Base-by-base conservation (phyloP, 1,140 invertebrate genomes). In the Diorhabda sublineata region DNA sequence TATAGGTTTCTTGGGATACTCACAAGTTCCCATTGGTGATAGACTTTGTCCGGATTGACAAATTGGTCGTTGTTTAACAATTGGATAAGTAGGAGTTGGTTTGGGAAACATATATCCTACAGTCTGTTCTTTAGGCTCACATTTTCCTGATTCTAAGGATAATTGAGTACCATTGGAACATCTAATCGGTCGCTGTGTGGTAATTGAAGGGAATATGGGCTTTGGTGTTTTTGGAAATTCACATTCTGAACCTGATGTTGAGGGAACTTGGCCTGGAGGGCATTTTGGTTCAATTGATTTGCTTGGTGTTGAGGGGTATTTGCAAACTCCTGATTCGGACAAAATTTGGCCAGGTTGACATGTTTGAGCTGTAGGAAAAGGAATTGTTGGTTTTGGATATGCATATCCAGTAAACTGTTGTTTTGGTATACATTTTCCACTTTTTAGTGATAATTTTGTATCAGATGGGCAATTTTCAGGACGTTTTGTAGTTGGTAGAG, bases 101-200 rank as follows among this genome's bases (percentile, higher is more conserved):
- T 68, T 61, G 4, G 59, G 56, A 42, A 42, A 42, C 3, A 2
- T 47, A 45, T 67, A 60, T 26, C 57, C 56, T 26, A 42, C 59
- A 44, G 65, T 7, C 8, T 52, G 47, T 4, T 52, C 6, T 6
- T 8, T 52, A 45, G 58, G 58, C 45, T 61, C 59, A 45, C 68
- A 70, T 9, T 52, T 11, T 41, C 45, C 58, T 5, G 69, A 61
- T 5, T 47, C 4, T 43, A 11, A n/a, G 52, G 67, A 66, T 57
- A 58, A 26, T 61, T 56, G 47, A 8, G 63, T 69, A 3, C 70
- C 71, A 66, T 45, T 59, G 5, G 73, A 68, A 62, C 64, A 72
- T 8, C 58, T 57, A 66, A 0, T 64, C 44, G 66, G 43, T 2
- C 45, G 60, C 3, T 8, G 41, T 62, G 41, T 62, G 5, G 61